Percentiles rank a stretch among this genome's conserved stretches.
Evolutionary conservation across 2,797 vertebrate species (phyloP).

Genomic region (Siniperca obscura): DNA sequence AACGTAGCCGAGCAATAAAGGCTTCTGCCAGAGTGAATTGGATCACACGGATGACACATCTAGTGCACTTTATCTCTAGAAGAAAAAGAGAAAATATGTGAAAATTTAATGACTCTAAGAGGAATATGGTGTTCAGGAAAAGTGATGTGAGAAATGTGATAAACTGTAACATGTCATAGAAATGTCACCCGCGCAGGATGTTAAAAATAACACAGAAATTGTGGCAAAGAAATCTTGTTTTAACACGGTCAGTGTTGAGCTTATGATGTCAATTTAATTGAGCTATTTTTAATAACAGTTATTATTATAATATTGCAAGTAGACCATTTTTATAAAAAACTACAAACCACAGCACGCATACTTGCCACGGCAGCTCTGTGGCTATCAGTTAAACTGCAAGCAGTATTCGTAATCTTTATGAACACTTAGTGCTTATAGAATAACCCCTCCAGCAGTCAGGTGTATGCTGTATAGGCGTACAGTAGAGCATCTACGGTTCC

Average conservation of each 20-base stretch:
- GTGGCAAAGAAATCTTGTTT: background rate
- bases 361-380: background rate
- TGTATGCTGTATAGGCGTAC: slow-evolving; percentile 29
- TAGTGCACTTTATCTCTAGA: slow-evolving; percentile 71
- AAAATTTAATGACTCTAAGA: slow-evolving; percentile 78
- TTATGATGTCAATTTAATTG: background rate
- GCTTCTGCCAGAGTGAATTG: slow-evolving; percentile 70
- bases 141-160: slow-evolving; percentile 58
- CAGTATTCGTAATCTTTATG: slow-evolving; percentile 24
- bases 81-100: slow-evolving; percentile 61
- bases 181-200: slow-evolving; percentile 33
- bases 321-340: background rate
- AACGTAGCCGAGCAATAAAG: slow-evolving; percentile 66
- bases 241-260: background rate
- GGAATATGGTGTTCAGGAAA: slow-evolving; percentile 76
- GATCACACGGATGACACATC: slow-evolving; percentile 77
- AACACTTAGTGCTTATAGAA: slow-evolving; percentile 42
- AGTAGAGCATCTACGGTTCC: slow-evolving; percentile 51
- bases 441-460: slow-evolving; percentile 54
- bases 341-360: background rate
- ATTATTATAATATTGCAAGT: background rate
- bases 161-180: slow-evolving; percentile 51
- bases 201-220: slow-evolving; percentile 51
- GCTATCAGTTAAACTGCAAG: slow-evolving; percentile 23
- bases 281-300: background rate